These are phyloP conservation scores for Typhlichthys eigenmanni DNA, from an alignment of 2,797 vertebrate species.

Conservation along the genomic window DNA sequence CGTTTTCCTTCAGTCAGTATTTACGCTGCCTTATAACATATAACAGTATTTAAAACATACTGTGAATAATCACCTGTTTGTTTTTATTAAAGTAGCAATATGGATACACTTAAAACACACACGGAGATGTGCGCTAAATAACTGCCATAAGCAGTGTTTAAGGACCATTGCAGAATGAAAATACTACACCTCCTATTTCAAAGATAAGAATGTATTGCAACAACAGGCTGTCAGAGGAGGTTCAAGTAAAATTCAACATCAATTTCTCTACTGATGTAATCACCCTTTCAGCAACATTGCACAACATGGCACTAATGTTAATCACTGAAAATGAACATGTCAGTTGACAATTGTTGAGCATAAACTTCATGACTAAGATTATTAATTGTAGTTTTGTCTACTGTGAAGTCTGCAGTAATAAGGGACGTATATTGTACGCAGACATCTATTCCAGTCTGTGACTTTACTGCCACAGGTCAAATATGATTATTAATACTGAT, in stretches of 20 bases:
- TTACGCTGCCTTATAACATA: slow-evolving; percentile 53
- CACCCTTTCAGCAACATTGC: slow-evolving; percentile 38
- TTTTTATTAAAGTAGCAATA: slow-evolving; percentile 57
- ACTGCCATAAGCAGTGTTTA: slow-evolving; percentile 49
- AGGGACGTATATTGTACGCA: slow-evolving; percentile 22
- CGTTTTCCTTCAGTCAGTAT: slow-evolving; percentile 52
- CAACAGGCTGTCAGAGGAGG: slow-evolving; percentile 35
- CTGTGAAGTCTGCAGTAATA: slow-evolving; percentile 30
- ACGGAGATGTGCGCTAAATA: slow-evolving; percentile 52
- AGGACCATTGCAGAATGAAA: slow-evolving; percentile 62
- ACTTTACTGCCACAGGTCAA: slow-evolving; percentile 22
- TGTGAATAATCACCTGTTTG: slow-evolving; percentile 38
- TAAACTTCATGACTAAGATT: slow-evolving; percentile 48
- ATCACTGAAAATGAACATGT: slow-evolving; percentile 40
- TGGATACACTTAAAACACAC: slow-evolving; percentile 56
- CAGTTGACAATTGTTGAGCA: slow-evolving; percentile 42
- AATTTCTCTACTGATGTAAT: slow-evolving; percentile 9
- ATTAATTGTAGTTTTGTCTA: slow-evolving; percentile 17
- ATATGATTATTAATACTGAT: slow-evolving; percentile 20
- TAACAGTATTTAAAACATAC: slow-evolving; percentile 51
- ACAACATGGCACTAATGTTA: slow-evolving; percentile 68
- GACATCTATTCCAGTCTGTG: slow-evolving; percentile 39
- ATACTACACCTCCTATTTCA: slow-evolving; percentile 54
- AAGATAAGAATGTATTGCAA: slow-evolving; percentile 58
- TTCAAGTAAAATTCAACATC: slow-evolving; percentile 30